Evolutionary conservation across 2,888 invertebrate species (phyloP), one percentile per base, ranked within the genome.

Genomic region (Drosophila cognata): DNA sequence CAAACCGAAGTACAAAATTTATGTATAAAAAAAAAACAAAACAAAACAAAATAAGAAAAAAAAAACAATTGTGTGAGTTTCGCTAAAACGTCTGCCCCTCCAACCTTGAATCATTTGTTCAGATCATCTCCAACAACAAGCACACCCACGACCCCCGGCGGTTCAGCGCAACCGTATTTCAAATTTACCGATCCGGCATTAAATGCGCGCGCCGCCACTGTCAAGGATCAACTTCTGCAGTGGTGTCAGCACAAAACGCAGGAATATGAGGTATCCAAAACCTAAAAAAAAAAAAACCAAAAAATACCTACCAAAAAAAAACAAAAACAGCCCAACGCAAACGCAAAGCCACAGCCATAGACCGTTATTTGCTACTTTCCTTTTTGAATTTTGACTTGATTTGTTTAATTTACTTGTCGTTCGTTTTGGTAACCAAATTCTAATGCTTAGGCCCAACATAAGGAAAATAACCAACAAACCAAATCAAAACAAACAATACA

Each of bases 181-280:
- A 97, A 96, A 96, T 97, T 97, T 95, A 97, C 97, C 94, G 97
- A 97, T 94, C 96, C 97, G 92, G 96, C 96, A 94, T 95, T 98
- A 94, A 96, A 96, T 94, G 96, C 96, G 94, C 98, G 97, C 94
- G 98, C 98, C 92, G 96, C 96, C 94, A 97, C 97, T 94, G 97
- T 98, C 94, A 99, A 99, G 96, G 98, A 99, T 94, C 96, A 98
- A 94, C 95, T 99, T 94, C 96, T 99, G 94, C 96, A 97, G 94
- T 99, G 99, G 99, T 98, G 98, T 95, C 97, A 97, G 94, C 96
- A 97, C 95, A 98, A 98, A 96, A 98, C 98, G 92, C 96, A 97
- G 95, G 98, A 97, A 95, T 99, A 99, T 94, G 97, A 98, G 97
- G 99, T 98, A 97, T 91, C 88, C 77, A 88, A 64, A 81, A 79